phyloP scores from a whole-genome alignment of 2,113 vertebrate genomes.

The Mus pahari region DNA sequence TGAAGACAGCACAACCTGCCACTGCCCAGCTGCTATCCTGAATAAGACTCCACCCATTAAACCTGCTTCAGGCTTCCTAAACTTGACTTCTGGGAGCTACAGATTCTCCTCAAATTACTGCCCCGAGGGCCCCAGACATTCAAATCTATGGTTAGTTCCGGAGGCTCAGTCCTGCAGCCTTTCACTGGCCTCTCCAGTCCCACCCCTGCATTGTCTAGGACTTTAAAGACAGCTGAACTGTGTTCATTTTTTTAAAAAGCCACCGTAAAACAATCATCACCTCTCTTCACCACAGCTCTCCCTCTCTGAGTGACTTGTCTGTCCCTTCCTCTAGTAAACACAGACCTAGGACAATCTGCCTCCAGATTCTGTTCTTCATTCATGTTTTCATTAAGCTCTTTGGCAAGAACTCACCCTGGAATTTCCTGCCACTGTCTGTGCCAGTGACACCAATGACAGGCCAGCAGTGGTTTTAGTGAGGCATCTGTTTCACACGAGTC shows the following conservation, averaged over 20 bases:
- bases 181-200: background rate
- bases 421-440: background rate
- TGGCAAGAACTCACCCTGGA: background rate
- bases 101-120: background rate
- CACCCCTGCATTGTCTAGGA: background rate
- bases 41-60: background rate
- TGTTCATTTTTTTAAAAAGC: background rate
- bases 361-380: background rate
- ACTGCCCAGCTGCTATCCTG: fast-evolving
- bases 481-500: background rate
- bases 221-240: background rate
- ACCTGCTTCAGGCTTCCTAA: background rate
- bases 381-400: background rate
- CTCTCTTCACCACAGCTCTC: background rate
- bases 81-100: background rate
- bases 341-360: background rate
- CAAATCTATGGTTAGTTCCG: background rate
- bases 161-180: background rate
- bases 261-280: background rate
- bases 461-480: background rate
- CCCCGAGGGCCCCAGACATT: background rate
- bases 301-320: background rate
- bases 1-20: background rate
- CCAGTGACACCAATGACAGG: background rate
- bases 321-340: background rate